Base-by-base conservation (phyloP, 2,113 vertebrate species). In the Ceratotherium simum region DNA sequence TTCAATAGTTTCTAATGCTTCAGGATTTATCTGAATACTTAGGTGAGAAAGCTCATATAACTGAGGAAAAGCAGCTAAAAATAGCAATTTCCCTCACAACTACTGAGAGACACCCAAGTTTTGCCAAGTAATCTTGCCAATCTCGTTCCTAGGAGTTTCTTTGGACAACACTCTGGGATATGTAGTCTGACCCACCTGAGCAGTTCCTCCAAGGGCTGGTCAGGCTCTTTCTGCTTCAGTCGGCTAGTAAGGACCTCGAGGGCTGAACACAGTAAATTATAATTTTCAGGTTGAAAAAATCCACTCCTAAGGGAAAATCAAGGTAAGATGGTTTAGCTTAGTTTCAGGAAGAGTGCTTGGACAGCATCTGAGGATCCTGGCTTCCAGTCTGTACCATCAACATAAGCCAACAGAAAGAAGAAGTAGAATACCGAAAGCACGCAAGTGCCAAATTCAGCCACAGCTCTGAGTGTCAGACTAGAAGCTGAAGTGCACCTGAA, bases 151-250 rank as follows among this genome's bases (percentile, higher is more conserved):
- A 69, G 11, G 25, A 93, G 51, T 69, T 62, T 82, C 62, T 67
- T 84, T n/a, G 25, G 90, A 39, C 39, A 78, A 82, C 69, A 27
- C 21, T 93, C 95, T 42, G 39, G 27, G 67, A 90, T 4, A 87
- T 65, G 20, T 1, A 58, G 36, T 58, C 39, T 23, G 14, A 85
- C 97, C 62, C 97, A 99, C 99, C 99, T 99, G 76, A 99, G 98
- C 89, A 99, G 98, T 69, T 99, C 99, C 67, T 99, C 99, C 98
- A 99, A 94, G 85, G 92, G 96, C 96, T 99, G 96, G 3, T 99
- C 99, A 14, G 96, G 93, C 72, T 99, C 99, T 78, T 98, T 98
- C 76, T 99, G 99, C 96, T 99, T 99, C 21, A 99, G 98, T 65
- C 99, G 98, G 58, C 98, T 98, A 27, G 99, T 98, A 87, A 99